Evolutionary conservation across 1,140 invertebrate species (phyloP).

Genomic region (Drosophila funebris): DNA sequence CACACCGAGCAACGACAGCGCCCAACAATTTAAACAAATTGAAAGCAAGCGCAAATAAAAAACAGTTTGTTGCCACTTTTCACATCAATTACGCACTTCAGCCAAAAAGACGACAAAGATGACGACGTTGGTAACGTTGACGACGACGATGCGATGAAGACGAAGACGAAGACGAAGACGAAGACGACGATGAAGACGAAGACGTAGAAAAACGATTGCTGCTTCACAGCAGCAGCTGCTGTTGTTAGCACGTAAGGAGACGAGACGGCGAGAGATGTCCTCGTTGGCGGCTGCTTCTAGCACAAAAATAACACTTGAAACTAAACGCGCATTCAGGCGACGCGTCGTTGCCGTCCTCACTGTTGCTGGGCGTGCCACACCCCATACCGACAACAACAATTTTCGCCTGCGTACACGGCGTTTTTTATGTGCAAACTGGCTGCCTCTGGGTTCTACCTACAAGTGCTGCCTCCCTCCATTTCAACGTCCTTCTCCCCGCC

Average conservation of each 20-base stretch:
- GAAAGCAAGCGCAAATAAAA: conserved; percentile 82
- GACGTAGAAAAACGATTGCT: conserved; percentile 43
- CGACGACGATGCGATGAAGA: conserved; percentile 16
- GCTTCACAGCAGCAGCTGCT: conserved; percentile 27
- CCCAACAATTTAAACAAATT: conserved; percentile 82
- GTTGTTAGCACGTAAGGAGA: conserved; percentile 20
- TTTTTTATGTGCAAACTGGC: conserved; percentile 64
- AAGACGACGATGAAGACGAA: too few species aligned
- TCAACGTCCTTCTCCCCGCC: too few species aligned
- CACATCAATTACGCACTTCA: conserved; percentile 82
- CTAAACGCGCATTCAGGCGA: conserved; percentile 77
- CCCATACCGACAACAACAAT: conserved; percentile 62
- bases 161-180: conserved; percentile 27
- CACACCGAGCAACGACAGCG: conserved; percentile 67
- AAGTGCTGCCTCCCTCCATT: background rate
- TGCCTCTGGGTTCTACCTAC: conserved; percentile 43
- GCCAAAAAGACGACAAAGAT: conserved; percentile 71
- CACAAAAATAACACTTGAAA: conserved; percentile 81
- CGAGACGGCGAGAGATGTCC: conserved; percentile 45
- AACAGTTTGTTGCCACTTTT: conserved; percentile 82
- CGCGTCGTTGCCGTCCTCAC: conserved; percentile 29
- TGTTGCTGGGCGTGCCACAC: conserved; percentile 61
- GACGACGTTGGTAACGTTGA: conserved; percentile 15
- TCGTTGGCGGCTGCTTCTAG: conserved; percentile 64
- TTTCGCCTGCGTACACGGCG: conserved; percentile 79